Percentiles rank a stretch among this genome's conserved stretches.
phyloP scores from a whole-genome alignment of 2,113 vertebrate species.

The Corvus cornix region DNA sequence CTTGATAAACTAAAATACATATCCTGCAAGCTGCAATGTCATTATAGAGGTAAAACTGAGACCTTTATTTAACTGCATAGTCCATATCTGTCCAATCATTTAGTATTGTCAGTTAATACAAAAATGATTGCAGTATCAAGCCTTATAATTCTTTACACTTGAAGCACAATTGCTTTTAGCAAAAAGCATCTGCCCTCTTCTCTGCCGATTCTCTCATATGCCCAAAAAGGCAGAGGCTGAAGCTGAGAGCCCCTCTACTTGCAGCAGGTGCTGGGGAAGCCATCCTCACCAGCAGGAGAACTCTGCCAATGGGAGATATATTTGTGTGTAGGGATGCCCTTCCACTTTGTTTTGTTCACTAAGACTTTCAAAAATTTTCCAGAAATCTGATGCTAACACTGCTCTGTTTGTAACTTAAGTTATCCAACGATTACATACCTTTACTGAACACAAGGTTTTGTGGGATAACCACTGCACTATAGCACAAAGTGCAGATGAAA shows the following conservation, averaged over 20 bases:
- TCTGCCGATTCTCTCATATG: not conserved
- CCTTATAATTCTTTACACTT: not conserved
- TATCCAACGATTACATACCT: not conserved
- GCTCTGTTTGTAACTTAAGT: not conserved
- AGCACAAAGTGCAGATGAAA: not conserved
- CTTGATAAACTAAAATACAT: not conserved
- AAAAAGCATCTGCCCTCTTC: not conserved
- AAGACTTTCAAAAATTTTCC: not conserved
- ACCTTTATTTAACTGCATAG: not conserved
- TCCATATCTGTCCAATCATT: not conserved
- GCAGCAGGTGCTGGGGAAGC: accelerated
- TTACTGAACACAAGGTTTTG: not conserved
- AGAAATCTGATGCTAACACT: not conserved
- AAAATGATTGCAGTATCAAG: not conserved
- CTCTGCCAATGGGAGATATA: accelerated
- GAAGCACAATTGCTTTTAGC: not conserved
- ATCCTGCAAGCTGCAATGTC: not conserved
- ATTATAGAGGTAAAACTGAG: not conserved
- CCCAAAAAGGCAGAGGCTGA: not conserved
- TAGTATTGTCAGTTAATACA: not conserved
- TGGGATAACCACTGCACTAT: not conserved
- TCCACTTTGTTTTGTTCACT: not conserved
- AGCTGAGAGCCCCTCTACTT: not conserved
- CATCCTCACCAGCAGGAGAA: not conserved
- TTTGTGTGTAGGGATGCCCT: not conserved